A percentile compares a stretch with the other conserved stretches of the same genome.
phyloP scores from a whole-genome alignment of 64 coral and sea anemone genomes.

The Montipora cactus region DNA sequence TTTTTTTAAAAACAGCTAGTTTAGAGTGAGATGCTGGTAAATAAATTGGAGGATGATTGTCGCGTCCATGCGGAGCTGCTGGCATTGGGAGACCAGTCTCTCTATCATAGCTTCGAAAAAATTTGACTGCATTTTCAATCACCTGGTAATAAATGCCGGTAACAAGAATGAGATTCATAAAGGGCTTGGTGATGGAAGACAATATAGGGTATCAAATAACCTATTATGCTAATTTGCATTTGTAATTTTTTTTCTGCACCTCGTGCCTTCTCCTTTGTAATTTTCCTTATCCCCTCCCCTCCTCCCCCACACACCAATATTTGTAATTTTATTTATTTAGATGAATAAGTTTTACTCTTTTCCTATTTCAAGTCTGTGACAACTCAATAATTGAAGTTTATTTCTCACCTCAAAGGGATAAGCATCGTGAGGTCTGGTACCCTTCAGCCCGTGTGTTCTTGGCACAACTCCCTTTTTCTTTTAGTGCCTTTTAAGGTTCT shows the following conservation, averaged over 20 bases:
- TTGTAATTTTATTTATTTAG: background rate
- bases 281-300: background rate
- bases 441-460: background rate
- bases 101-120: background rate
- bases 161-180: background rate
- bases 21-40: background rate
- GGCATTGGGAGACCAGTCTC: background rate
- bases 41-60: background rate
- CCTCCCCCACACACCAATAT: background rate
- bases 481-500: constrained; percentile 15
- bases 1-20: background rate
- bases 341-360: background rate
- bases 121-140: constrained; percentile 3
- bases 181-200: background rate
- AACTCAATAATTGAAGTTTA: background rate
- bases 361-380: background rate
- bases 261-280: too few species aligned
- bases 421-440: constrained; percentile 3
- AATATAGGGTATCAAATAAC: background rate
- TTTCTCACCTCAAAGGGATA: constrained; percentile 16
- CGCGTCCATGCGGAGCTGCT: background rate
- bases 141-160: background rate
- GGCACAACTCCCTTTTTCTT: background rate
- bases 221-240: too few species aligned
- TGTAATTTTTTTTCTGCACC: too few species aligned